Base-by-base conservation (phyloP, 2,888 invertebrate genomes). In the Leptopilina myrica region DNA sequence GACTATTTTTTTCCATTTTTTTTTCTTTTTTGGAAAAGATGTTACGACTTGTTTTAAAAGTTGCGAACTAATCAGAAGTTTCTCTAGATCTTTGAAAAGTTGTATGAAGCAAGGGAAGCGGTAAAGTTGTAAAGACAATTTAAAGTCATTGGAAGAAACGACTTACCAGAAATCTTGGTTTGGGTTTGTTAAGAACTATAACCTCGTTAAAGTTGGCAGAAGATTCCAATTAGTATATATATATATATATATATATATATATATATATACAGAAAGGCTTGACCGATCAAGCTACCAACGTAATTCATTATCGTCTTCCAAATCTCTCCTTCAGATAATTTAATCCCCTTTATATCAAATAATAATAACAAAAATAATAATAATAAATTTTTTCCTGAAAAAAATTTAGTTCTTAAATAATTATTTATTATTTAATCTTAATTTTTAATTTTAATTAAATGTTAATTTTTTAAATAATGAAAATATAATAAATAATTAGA, bases 61-160 rank as follows among this genome's bases (percentile, higher is more conserved):
- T 73, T 73, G n/a, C 53, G 69, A 73, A 73, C 56, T 73, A 73
- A 73, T 73, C 56, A 73, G 73, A 73, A 73, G 73, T 73, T 73
- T 73, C 56, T 56, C 14, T 26, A 20, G 73, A 53, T 56, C 73
- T 56, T 33, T 33, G 73, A 56, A 56, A 56, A 56, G 56, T 56
- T 69, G 49, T 73, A 56, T 73, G 11, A 53, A 26, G 73, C 56
- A 56, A 43, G 33, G 73, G 43, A 69, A 56, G 33, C 56, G 73
- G 53, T 56, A 11, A 73, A 73, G 73, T 56, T 73, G 26, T n/a
- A 53, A 56, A 56, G 73, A 73, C 73, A 73, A 73, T 73, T 53
- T 56, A 73, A 73, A 73, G 53, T 73, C 73, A 73, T 73, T 73
- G 53, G 33, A 73, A 33, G 56, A 73, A 73, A 73, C 56, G 73